These are phyloP conservation scores for Catajapyx aquilonaris DNA, from an alignment of 1,140 invertebrate genomes.

Conservation along the genomic window DNA sequence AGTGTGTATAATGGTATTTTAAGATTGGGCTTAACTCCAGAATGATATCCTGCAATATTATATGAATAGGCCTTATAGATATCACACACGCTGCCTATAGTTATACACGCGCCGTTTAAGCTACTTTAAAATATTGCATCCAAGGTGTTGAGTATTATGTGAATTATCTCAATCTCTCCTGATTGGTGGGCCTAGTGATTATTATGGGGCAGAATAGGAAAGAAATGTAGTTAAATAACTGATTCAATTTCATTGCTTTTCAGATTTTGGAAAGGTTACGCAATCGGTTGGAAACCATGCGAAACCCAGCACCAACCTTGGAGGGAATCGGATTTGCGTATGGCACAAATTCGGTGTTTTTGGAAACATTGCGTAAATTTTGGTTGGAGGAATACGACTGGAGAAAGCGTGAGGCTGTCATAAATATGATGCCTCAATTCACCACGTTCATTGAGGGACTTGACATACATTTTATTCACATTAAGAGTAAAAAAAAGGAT, in stretches of 20 bases:
- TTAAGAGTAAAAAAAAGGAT: constrained; percentile 22
- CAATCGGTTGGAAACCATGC: too few species aligned
- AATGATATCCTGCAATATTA: too few species aligned
- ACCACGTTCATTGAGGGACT: constrained; percentile 40
- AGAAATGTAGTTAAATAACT: background rate
- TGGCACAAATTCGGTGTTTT: constrained; percentile 21
- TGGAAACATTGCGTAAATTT: constrained; percentile 37
- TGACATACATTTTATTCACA: constrained; percentile 49
- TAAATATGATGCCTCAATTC: constrained; percentile 53
- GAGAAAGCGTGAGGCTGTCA: constrained; percentile 32
- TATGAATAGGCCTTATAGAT: too few species aligned
- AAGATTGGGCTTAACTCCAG: too few species aligned
- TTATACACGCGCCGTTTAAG: too few species aligned
- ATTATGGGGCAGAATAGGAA: constrained; percentile 4
- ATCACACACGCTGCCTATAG: too few species aligned
- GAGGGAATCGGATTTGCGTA: constrained; percentile 22
- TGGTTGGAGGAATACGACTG: constrained; percentile 59
- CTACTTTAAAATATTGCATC: too few species aligned
- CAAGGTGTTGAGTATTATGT: too few species aligned
- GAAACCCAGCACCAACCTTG: too few species aligned
- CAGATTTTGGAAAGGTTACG: background rate
- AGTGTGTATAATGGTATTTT: too few species aligned
- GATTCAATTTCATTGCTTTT: background rate
- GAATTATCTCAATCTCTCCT: too few species aligned
- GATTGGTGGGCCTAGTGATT: too few species aligned